Evolutionary conservation across 1,140 invertebrate genomes (phyloP), one percentile per base, ranked within the genome.

Genomic region (Helicoverpa zea): DNA sequence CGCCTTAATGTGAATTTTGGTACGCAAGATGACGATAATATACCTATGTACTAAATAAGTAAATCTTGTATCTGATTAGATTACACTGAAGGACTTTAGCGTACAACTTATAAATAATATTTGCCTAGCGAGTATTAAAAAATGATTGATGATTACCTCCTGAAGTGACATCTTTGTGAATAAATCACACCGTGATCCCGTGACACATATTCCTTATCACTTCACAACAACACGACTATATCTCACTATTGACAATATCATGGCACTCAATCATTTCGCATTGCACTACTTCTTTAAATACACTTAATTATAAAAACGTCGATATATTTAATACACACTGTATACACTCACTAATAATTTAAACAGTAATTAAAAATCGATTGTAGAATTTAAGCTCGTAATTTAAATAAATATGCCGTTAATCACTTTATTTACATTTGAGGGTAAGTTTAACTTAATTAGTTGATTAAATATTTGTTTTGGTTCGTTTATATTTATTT

Each of bases 101-200:
- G 35, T 43, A 43, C 35, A 43, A 43, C 35, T 43, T 47, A 18
- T 68, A 5, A 68, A 49, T 49, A 16, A 68, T 4, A 51, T 49
- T 2, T 49, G 5, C 1, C 16, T 5, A 11, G 43, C 10, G 10
- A 9, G 43, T 68, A 68, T 11, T 49, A 13, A 49, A 49, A 10
- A 49, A 43, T 16, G 2, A 68, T 68, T 49, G 54, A 73, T 80
- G 54, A 61, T 61, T 85, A 94, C 92, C 92, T 94, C 92, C 82
- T 91, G 89, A 64, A 94, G 86, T 87, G 92, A 94, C 92, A 94
- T 94, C 77, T 79, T 88, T 83, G 79, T 51, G 52, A 74, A 84
- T 84, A 83, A 85, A 91, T 92, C 85, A 91, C 86, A 81, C 75
- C 63, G 63, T 73, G 75, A 75, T 87, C 83, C 77, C 30, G 58